Conservation (phyloP, 2,113 vertebrate genomes). For the Scolopax mira region DNA sequence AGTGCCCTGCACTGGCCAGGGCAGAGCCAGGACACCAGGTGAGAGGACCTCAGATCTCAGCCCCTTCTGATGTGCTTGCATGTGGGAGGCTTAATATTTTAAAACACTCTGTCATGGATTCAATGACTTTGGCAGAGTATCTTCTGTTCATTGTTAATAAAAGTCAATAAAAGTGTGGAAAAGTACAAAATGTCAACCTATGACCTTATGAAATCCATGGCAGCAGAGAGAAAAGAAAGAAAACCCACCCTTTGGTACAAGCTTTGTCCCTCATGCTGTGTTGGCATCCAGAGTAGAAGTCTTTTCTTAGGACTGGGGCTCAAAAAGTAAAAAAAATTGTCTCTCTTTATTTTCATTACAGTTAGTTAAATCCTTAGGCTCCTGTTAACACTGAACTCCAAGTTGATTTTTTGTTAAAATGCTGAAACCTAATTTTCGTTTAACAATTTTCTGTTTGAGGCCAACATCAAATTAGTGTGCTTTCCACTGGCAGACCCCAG, state of each 20-base stretch:
- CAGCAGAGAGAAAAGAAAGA: background rate
- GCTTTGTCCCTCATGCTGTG: background rate
- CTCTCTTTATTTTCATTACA: slow-evolving; percentile 37
- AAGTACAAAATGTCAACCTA: slow-evolving; percentile 36
- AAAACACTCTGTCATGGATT: background rate
- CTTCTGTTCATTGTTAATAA: slow-evolving; percentile 36
- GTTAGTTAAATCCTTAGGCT: slow-evolving; percentile 51
- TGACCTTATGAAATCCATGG: slow-evolving; percentile 13
- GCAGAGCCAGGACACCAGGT: background rate
- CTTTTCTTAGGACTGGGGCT: background rate
- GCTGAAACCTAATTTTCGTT: slow-evolving; percentile 52
- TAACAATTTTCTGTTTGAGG: slow-evolving; percentile 54
- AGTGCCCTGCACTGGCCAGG: background rate
- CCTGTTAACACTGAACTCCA: background rate
- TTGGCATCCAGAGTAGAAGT: background rate
- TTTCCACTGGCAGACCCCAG: slow-evolving; percentile 57
- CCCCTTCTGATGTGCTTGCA: background rate
- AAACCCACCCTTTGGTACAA: background rate
- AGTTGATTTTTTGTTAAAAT: slow-evolving; percentile 40
- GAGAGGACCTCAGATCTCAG: background rate
- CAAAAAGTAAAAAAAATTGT: background rate
- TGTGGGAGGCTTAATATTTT: background rate
- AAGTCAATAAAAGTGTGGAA: slow-evolving; percentile 38
- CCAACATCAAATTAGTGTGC: slow-evolving; percentile 47
- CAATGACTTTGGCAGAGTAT: background rate